Base-by-base conservation (phyloP, 53 echinoderm and acorn worm species). In the Zoroaster sp. region DNA sequence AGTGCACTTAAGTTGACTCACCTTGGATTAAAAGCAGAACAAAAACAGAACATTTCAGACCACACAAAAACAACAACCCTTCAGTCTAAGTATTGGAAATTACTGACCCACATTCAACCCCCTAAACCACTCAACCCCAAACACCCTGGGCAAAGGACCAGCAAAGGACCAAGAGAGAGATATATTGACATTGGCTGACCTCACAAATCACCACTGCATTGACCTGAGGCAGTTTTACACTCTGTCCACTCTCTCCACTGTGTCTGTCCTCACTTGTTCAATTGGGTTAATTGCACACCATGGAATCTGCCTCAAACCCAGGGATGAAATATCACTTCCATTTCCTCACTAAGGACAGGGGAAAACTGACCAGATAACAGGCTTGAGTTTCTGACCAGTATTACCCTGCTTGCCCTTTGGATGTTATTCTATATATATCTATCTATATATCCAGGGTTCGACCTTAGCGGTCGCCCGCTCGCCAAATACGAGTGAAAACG, bases 361-460 rank as follows among this genome's bases (percentile, higher is more conserved):
- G 21, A 68, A 69, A 70, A 36, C 69, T 83, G 51, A 83, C 83
- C 83, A n/a, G n/a, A n/a, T 8, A 83, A 46, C 68, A 68, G 69
- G 45, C 81, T 65, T 59, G 35, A 40, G 28, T 36, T 15, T 15
- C 35, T 0, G 7, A 6, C 34, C 1, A 5, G 35, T n/a, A n/a
- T n/a, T n/a, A n/a, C n/a, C n/a, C 4, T 4, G 4, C 8, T 73
- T 41, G 40, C 25, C 42, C 73, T 42, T 20, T 42, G 1, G 25
- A 10, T 47, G 42, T 42, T 20, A 73, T 73, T 40, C 42, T 14
- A 23, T 23, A 73, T 36, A 3, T 6, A 36, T 9, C 69, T 35
- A 4, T 35, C 69, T 23, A 0, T 69, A 5, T 35, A 13, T 40
- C 32, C 28, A n/a, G n/a, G n/a, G n/a, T n/a, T n/a, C n/a, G n/a